These are phyloP conservation scores for Harpalus rubripes DNA, from an alignment of 2,888 invertebrate genomes.

Conservation along the genomic window DNA sequence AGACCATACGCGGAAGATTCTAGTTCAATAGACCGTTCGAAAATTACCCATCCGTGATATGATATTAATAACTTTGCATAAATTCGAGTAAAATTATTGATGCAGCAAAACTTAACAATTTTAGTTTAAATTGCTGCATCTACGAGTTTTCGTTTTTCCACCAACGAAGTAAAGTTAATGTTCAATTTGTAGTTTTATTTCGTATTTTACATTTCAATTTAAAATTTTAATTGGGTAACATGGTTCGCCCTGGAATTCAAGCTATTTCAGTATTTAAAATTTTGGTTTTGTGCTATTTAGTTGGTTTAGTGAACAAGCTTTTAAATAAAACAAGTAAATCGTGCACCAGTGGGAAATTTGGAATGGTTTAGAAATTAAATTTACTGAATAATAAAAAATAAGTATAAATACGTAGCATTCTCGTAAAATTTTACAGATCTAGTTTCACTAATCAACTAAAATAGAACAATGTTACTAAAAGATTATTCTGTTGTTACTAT, in stretches of 20 bases:
- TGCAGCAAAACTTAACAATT: neutral
- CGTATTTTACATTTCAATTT: conserved; percentile 3
- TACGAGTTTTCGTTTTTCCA: neutral
- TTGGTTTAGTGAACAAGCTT: neutral
- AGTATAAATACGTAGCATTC: neutral
- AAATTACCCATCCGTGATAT: conserved; percentile 30
- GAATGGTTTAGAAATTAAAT: neutral
- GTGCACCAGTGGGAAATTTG: neutral
- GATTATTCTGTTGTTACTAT: neutral
- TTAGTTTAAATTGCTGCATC: neutral
- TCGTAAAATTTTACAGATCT: neutral
- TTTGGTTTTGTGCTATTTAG: neutral
- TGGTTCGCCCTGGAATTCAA: neutral
- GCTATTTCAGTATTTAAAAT: conserved; percentile 1
- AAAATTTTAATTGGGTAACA: neutral
- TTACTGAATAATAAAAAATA: neutral
- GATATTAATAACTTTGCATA: conserved; percentile 31
- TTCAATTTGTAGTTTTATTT: neutral
- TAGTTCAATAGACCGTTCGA: conserved; percentile 15
- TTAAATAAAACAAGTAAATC: neutral
- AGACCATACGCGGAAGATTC: conserved; percentile 22
- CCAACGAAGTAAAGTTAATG: neutral
- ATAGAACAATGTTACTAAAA: neutral
- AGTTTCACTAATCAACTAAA: neutral
- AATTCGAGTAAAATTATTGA: neutral